Base-by-base conservation (phyloP, 2,888 invertebrate genomes). In the Homarus gammarus region DNA sequence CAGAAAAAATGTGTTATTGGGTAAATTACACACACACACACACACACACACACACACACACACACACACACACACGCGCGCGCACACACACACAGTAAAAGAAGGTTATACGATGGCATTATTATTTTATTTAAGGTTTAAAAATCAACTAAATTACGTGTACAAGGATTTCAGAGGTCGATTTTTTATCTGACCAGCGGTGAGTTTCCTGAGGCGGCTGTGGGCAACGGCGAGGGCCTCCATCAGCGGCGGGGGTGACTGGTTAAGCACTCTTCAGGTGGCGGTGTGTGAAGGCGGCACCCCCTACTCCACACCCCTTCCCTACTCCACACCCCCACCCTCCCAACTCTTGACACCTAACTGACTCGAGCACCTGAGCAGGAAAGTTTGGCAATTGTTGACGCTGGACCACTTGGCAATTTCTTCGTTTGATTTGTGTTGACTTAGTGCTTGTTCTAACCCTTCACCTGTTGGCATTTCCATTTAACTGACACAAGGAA, bases 341-440 rank as follows among this genome's bases (percentile, higher is more conserved):
- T 10, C n/a, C 40, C 31, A n/a, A 33, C 72, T 72, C 83, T 36
- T 72, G 83, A 84, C 83, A 84, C 72, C 83, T 84, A 72, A 84
- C 72, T 72, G 83, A 84, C 83, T 84, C 72, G 72, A 84, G 83
- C 12, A 64, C 61, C 79, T 72, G 72, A 72, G 83, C 44, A 72
- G 36, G 83, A 84, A 72, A 84, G 49, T 84, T 84, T 73, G 72
- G 83, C 44, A 70, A 70, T 51, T 84, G 83, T 73, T 84, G 72
- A 72, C 83, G n/a, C 83, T 8, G 72, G 22, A 49, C 70, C 70
- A 72, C 83, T 84, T 72, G 68, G 72, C 56, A 49, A 49, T 72
- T 84, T 84, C 83, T 72, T 72, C 83, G 49, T 72, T 33, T 84
- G 83, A 72, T 84, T 84, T 40, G 27, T 84, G 61, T 79, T 61